phyloP scores from a whole-genome alignment of 2,797 vertebrate species.

The Basileuterus tristriatus region DNA sequence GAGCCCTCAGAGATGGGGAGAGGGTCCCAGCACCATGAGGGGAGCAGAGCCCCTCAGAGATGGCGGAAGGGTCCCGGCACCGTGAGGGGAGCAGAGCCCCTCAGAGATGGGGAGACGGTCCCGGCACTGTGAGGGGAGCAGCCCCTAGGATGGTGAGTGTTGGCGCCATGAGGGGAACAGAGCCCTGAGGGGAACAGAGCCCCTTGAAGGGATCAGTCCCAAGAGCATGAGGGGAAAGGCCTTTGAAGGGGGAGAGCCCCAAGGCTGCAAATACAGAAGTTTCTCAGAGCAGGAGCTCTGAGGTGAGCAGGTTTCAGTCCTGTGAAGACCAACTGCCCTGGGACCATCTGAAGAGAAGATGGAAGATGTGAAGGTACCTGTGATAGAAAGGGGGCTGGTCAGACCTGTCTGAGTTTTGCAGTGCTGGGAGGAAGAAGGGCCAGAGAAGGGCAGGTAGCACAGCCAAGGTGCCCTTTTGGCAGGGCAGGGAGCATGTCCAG shows the following conservation, averaged over 20 bases:
- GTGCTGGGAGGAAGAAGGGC: neutral
- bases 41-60: neutral
- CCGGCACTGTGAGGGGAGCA: neutral
- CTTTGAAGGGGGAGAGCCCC: rapidly evolving
- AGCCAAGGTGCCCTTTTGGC: neutral
- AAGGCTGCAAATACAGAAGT: rapidly evolving
- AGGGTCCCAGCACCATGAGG: neutral
- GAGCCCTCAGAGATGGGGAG: neutral
- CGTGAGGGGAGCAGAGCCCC: neutral
- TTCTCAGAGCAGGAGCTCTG: neutral
- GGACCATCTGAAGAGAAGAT: neutral
- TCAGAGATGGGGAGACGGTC: neutral
- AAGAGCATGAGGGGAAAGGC: neutral
- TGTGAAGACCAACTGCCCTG: neutral
- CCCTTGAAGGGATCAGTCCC: neutral
- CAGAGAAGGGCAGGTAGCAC: neutral
- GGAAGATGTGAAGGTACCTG: rapidly evolving
- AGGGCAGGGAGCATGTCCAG: neutral
- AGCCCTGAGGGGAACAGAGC: neutral
- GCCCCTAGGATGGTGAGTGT: rapidly evolving
- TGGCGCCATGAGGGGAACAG: rapidly evolving
- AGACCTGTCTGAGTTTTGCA: rapidly evolving
- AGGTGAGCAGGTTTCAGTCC: too few species aligned
- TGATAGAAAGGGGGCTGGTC: too few species aligned
- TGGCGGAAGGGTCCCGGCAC: rapidly evolving